Percentiles rank a stretch among this genome's conserved stretches.
Conservation (phyloP, 1,140 invertebrate genomes). For the Apis mellifera region Amel_HAv3.1 CM009934.2:6931001-6931500, state of each 20-base stretch:
- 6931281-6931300: conserved; percentile 23
- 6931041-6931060: not conserved
- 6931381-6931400: no score
- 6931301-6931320: conserved; percentile 31
- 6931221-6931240: not conserved
- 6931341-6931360: conserved; percentile 46
- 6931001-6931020: not conserved
- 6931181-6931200: conserved; percentile 16
- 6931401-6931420: not conserved
- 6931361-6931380: not conserved
- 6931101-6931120: not conserved
- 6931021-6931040: not conserved
- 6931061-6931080: not conserved
- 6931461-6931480: not conserved
- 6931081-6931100: conserved; percentile 4
- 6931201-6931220: not conserved
- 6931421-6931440: not conserved
- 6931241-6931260: not conserved
- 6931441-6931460: not conserved
- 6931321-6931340: conserved; percentile 61
- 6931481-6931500: not conserved
- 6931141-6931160: conserved; percentile 26
- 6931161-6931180: conserved; percentile 9
- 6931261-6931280: conserved; percentile 1
- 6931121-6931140: not conserved